phyloP scores from a whole-genome alignment of 2,888 invertebrate species.

The Epistrophella euchroma region DNA sequence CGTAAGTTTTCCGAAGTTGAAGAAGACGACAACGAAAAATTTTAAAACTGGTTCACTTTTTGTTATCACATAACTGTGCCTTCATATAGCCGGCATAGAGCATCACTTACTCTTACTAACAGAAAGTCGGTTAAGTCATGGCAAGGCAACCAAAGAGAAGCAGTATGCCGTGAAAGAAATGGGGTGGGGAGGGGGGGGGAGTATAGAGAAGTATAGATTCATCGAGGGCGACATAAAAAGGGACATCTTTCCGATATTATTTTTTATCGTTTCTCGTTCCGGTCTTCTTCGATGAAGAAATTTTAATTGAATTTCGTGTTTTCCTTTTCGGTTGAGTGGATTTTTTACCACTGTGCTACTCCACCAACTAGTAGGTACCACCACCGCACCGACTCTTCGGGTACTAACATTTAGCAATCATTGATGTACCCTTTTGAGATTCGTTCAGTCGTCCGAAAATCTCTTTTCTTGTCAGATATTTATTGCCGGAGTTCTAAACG shows the following conservation, averaged over 20 bases:
- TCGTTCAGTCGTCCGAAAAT: slow-evolving; percentile 66
- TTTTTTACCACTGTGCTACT: slow-evolving; percentile 31
- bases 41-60: slow-evolving; percentile 60
- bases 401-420: slow-evolving; percentile 26
- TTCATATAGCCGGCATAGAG: slow-evolving; percentile 22
- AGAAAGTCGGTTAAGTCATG: slow-evolving; percentile 28
- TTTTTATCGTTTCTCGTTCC: slow-evolving; percentile 74
- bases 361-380: not conserved
- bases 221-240: slow-evolving; percentile 56
- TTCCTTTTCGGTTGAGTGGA: slow-evolving; percentile 72
- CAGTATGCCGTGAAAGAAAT: not conserved
- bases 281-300: slow-evolving; percentile 67
- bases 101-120: slow-evolving; percentile 23
- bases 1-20: slow-evolving; percentile 9
- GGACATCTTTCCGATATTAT: slow-evolving; percentile 73
- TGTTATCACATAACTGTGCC: slow-evolving; percentile 48
- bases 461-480: slow-evolving; percentile 61
- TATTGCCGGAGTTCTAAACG: slow-evolving; percentile 52
- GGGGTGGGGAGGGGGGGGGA: not conserved
- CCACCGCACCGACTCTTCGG: not conserved
- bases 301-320: slow-evolving; percentile 76
- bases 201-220: slow-evolving; percentile 13
- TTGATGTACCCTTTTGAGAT: slow-evolving; percentile 63
- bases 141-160: slow-evolving; percentile 19
- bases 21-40: slow-evolving; percentile 22